Percentiles rank a stretch among this genome's conserved stretches.
phyloP scores from a whole-genome alignment of 2,797 vertebrate genomes.

The Rousettus madagascariensis region DNA sequence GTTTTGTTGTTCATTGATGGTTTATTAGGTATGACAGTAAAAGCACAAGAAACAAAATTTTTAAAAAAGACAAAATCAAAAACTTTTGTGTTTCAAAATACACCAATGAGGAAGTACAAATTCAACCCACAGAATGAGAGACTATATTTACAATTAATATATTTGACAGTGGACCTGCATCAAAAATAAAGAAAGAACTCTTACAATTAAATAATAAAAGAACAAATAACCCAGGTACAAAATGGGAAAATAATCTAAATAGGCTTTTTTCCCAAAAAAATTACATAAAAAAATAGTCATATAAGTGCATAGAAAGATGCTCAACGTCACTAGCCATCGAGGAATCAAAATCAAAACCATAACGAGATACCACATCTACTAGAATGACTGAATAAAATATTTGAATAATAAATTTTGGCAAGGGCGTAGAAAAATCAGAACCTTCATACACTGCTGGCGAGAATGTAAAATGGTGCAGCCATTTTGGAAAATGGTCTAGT shows the following conservation, averaged over 20 bases:
- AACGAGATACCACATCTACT: neutral
- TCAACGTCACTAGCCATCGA: neutral
- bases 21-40: neutral
- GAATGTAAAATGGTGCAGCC: neutral
- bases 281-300: neutral
- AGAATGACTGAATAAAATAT: neutral
- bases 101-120: neutral
- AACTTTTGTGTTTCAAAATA: neutral
- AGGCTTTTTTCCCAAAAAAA: neutral
- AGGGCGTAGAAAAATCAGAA: neutral
- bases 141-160: neutral
- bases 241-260: neutral
- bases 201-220: neutral
- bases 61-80: neutral
- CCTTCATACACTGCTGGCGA: neutral
- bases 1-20: neutral
- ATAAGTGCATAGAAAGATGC: neutral
- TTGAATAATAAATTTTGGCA: neutral
- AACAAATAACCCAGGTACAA: neutral
- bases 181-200: neutral
- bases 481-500: neutral
- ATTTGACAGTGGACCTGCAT: neutral
- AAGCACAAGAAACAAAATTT: neutral
- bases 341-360: neutral
- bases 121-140: neutral